Percentiles rank a stretch among this genome's conserved stretches.
phyloP scores from a whole-genome alignment of 2,888 invertebrate genomes.

The Orthosia cruda region DNA sequence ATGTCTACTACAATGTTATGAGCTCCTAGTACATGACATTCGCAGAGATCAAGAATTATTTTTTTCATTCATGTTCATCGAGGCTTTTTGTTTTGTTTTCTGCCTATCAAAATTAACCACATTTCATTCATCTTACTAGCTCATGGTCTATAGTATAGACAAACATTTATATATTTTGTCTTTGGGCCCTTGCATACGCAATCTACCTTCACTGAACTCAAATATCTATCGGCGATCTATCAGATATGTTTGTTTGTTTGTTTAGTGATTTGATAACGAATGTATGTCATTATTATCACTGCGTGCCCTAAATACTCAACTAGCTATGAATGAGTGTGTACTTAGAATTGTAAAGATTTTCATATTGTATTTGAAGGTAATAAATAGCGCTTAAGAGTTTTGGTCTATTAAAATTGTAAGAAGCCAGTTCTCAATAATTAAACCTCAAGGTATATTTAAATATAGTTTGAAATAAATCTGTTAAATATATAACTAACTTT shows the following conservation, averaged over 20 bases:
- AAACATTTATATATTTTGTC: neutral
- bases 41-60: slow-evolving; percentile 46
- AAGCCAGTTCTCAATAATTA: neutral
- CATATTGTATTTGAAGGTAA: slow-evolving; percentile 10
- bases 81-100: slow-evolving; percentile 5
- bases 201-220: slow-evolving; percentile 41
- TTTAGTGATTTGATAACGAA: slow-evolving; percentile 79
- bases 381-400: neutral
- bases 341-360: slow-evolving; percentile 42
- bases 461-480: neutral
- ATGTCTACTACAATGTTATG: slow-evolving; percentile 14
- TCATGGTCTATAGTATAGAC: too few species aligned
- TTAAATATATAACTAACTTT: neutral
- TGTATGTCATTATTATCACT: slow-evolving; percentile 85
- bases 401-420: neutral
- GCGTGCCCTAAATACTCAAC: slow-evolving; percentile 79
- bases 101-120: neutral
- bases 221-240: slow-evolving; percentile 71
- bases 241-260: slow-evolving; percentile 85
- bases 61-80: neutral
- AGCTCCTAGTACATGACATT: slow-evolving; percentile 59
- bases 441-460: neutral
- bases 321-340: slow-evolving; percentile 66
- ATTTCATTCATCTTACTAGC: too few species aligned
- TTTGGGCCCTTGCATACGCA: slow-evolving; percentile 1